Evolutionary conservation across 2,888 invertebrate genomes (phyloP).

Genomic region (Congeria kusceri): DNA sequence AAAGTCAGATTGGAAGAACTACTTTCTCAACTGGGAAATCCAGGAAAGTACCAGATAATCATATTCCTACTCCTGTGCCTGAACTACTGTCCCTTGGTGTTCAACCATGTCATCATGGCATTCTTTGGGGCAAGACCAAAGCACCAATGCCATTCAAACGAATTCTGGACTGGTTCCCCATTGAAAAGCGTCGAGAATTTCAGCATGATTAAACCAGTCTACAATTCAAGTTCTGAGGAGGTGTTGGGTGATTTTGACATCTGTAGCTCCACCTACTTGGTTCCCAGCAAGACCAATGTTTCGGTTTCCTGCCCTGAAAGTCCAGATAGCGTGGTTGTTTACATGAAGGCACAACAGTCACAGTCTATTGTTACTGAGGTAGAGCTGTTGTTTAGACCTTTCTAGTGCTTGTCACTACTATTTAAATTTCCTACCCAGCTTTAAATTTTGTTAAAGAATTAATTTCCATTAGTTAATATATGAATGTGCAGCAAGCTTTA

Average conservation of each 20-base stretch:
- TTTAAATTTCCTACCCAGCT: too few relatives aligned
- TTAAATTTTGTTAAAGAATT: too few relatives aligned
- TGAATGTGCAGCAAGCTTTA: too few relatives aligned
- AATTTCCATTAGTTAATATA: too few relatives aligned
- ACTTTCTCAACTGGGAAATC: slow-evolving; percentile 71
- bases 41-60: slow-evolving; percentile 74
- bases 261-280: slow-evolving; percentile 52
- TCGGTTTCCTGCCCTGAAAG: slow-evolving; percentile 59
- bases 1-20: slow-evolving; percentile 68
- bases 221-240: background rate
- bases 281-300: slow-evolving; percentile 53
- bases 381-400: background rate
- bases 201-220: background rate
- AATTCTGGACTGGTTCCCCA: slow-evolving; percentile 21
- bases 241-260: slow-evolving; percentile 31
- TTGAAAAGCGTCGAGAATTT: slow-evolving; percentile 20
- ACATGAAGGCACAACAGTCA: slow-evolving; percentile 47
- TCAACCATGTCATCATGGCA: slow-evolving; percentile 82
- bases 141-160: slow-evolving; percentile 65
- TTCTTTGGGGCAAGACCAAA: slow-evolving; percentile 73
- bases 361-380: slow-evolving; percentile 76
- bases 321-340: slow-evolving; percentile 63
- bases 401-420: too few relatives aligned
- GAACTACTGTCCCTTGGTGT: slow-evolving; percentile 78
- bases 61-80: slow-evolving; percentile 76